Conservation (phyloP, 2,797 vertebrate species). For the Crax fasciolata region DNA sequence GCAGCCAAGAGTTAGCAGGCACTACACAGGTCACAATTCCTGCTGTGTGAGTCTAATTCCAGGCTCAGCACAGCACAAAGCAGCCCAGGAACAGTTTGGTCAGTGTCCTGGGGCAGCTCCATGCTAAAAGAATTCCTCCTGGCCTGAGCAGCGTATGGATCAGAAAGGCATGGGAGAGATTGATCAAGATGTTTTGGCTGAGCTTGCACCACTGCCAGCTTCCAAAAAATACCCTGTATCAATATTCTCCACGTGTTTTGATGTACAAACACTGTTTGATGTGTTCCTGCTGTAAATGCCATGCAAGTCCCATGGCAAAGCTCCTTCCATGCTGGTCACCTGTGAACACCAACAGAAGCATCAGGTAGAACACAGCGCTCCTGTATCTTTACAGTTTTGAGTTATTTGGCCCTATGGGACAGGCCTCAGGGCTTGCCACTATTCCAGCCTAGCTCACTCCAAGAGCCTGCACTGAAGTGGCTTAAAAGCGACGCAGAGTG, state of each 20-base stretch:
- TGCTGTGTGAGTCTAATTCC: background rate
- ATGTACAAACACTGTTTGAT: background rate
- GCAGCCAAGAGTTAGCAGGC: background rate
- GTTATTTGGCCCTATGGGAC: background rate
- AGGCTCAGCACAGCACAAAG: background rate
- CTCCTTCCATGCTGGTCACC: background rate
- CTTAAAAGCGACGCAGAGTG: background rate
- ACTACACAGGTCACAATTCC: background rate
- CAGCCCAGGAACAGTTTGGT: background rate
- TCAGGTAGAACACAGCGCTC: background rate
- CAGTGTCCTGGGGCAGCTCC: background rate
- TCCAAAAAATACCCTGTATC: background rate
- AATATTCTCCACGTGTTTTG: background rate
- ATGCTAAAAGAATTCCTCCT: rapidly evolving
- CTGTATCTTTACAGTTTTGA: background rate
- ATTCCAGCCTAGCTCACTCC: background rate
- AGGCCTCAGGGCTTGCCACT: background rate
- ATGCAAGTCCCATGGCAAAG: background rate
- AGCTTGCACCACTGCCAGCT: background rate
- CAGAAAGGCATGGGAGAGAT: background rate
- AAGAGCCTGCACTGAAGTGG: background rate
- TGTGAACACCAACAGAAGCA: background rate
- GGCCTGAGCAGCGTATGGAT: background rate
- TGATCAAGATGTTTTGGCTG: background rate
- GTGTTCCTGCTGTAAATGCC: background rate